These are phyloP conservation scores for Haplochromis vanheusdeni DNA, from an alignment of 2,113 vertebrate species.

Conservation along the genomic window DNA sequence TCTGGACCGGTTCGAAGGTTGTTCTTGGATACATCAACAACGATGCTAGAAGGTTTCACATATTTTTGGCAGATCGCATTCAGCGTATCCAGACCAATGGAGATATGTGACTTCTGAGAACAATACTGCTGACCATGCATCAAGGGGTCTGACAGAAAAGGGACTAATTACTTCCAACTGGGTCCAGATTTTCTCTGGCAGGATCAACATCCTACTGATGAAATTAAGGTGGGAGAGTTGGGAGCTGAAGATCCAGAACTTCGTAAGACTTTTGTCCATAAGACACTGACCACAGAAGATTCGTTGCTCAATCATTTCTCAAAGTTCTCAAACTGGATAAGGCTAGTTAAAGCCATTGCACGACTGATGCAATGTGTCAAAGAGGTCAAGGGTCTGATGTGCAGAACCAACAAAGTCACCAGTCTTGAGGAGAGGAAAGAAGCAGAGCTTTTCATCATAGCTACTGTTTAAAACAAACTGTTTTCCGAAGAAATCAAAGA, in stretches of 20 bases:
- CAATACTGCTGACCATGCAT: neutral
- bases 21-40: neutral
- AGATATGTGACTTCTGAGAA: neutral
- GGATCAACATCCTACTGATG: neutral
- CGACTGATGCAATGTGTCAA: neutral
- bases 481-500: neutral
- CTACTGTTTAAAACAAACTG: neutral
- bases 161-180: neutral
- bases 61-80: rapidly evolving
- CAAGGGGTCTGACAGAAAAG: neutral
- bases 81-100: neutral
- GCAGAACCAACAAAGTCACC: neutral
- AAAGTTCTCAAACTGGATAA: neutral
- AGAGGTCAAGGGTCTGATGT: neutral
- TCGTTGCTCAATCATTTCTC: neutral
- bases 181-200: neutral
- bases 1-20: rapidly evolving
- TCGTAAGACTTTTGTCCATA: neutral
- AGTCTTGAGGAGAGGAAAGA: neutral
- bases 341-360: neutral
- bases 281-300: neutral
- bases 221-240: neutral
- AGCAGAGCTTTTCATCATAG: neutral
- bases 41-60: neutral
- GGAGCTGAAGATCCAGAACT: neutral